Evolutionary conservation across 2,888 invertebrate species (phyloP).

Genomic region (Xestia c-nigrum): DNA sequence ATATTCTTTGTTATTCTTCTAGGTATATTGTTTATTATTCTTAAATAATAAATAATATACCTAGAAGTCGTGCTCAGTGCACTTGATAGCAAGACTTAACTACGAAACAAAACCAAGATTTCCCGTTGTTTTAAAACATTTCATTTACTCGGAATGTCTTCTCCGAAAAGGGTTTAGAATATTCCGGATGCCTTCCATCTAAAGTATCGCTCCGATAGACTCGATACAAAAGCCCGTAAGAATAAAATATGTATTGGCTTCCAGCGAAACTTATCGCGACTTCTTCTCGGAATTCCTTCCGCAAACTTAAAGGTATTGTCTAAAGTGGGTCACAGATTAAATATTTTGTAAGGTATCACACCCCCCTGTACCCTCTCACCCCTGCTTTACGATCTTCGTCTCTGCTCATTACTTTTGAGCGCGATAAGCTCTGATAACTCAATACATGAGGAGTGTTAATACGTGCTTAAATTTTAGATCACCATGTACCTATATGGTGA

Average conservation of each 20-base stretch:
- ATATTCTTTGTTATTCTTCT: no score
- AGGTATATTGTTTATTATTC: no score
- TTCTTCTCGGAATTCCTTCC: conserved; percentile 44
- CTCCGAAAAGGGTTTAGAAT: conserved; percentile 22
- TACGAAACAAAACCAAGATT: not conserved
- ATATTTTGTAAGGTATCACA: conserved; percentile 51
- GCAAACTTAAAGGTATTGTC: conserved; percentile 44
- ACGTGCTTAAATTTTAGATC: conserved; percentile 38
- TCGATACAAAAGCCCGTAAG: conserved; percentile 38
- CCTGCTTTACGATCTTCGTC: conserved; percentile 38
- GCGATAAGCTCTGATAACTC: conserved; percentile 58
- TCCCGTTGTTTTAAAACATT: conserved; percentile 16
- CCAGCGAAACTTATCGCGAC: conserved; percentile 35
- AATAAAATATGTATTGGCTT: conserved; percentile 54
- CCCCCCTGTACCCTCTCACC: not conserved
- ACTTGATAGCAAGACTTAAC: not conserved
- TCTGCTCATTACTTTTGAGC: conserved; percentile 48
- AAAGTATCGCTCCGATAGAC: conserved; percentile 38
- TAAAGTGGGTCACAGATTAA: conserved; percentile 60
- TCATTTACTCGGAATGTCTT: conserved; percentile 5
- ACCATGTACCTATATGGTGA: not conserved
- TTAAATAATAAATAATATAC: no score
- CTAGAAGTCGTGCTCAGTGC: not conserved
- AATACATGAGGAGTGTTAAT: conserved; percentile 36
- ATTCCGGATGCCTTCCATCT: conserved; percentile 33